Evolutionary conservation across 2,113 vertebrate genomes (phyloP).

Genomic region (Carassius gibelio): DNA sequence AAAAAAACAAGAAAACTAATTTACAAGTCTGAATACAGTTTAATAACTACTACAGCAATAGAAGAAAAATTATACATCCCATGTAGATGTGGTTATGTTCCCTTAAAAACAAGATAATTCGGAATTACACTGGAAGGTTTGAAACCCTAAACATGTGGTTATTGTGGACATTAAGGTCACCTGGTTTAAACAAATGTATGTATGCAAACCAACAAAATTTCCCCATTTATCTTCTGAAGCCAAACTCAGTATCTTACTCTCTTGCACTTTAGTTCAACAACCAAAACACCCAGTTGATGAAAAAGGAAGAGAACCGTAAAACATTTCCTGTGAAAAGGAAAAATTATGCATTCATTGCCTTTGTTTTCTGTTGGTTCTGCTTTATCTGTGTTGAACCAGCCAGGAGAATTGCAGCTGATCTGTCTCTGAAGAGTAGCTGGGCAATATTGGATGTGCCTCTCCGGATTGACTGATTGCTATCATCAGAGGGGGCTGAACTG

Average conservation of each 20-base stretch:
- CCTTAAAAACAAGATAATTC: not conserved
- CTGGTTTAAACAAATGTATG: conserved; percentile 47
- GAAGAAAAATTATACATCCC: not conserved
- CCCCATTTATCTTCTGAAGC: not conserved
- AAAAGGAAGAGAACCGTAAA: conserved; percentile 23
- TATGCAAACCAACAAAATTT: conserved; percentile 34
- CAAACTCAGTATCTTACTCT: conserved; percentile 50
- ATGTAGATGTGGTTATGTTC: not conserved
- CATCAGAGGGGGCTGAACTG: conserved; percentile 37
- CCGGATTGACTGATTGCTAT: conserved; percentile 21
- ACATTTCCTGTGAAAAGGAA: conserved; percentile 61
- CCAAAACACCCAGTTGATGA: conserved; percentile 46
- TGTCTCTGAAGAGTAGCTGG: conserved; percentile 27
- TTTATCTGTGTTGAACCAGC: conserved; percentile 64
- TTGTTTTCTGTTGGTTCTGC: conserved; percentile 59
- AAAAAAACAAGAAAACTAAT: too few relatives aligned
- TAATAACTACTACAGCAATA: not conserved
- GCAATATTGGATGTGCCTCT: conserved; percentile 22
- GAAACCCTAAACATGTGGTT: conserved; percentile 8
- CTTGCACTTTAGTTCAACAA: conserved; percentile 33
- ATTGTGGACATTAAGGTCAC: conserved; percentile 40
- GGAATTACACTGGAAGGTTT: not conserved
- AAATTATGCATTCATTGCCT: conserved; percentile 61
- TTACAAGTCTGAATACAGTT: not conserved
- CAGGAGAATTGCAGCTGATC: conserved; percentile 50